Evolutionary conservation across 2,888 invertebrate species (phyloP).

Genomic region (Erebia palarica): DNA sequence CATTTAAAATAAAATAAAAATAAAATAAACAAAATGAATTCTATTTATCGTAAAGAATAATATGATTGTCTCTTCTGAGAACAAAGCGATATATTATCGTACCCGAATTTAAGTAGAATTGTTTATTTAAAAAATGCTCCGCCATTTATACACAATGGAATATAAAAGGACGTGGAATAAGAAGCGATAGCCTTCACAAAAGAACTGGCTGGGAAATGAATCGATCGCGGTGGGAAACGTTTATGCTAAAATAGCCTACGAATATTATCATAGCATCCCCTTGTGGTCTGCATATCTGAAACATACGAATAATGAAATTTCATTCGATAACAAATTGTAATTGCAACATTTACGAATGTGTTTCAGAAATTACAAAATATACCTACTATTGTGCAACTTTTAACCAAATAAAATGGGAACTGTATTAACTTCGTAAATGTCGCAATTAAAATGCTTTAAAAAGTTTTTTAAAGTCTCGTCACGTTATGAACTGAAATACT

Average conservation of each 20-base stretch:
- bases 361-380: not conserved
- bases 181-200: conserved; percentile 41
- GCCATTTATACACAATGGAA: conserved; percentile 51
- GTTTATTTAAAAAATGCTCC: conserved; percentile 52
- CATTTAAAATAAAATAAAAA: not conserved
- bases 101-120: conserved; percentile 20
- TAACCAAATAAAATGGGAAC: not conserved
- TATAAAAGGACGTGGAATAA: conserved; percentile 41
- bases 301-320: conserved; percentile 69
- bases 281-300: conserved; percentile 64
- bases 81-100: conserved; percentile 14
- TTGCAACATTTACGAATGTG: conserved; percentile 32
- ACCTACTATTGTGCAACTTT: not conserved
- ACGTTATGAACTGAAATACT: too few relatives aligned
- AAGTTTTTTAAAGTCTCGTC: conserved; percentile 6
- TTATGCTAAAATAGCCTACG: conserved; percentile 31
- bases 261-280: conserved; percentile 24
- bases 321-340: conserved; percentile 25
- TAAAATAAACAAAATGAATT: conserved; percentile 8
- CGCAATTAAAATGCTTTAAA: conserved; percentile 26
- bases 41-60: not conserved
- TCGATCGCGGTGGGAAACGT: conserved; percentile 32
- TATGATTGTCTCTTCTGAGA: not conserved
- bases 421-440: conserved; percentile 16
- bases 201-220: conserved; percentile 34